These are phyloP conservation scores for Tryphoninae sp. DNA, from an alignment of 2,888 invertebrate species.

Conservation along the genomic window DNA sequence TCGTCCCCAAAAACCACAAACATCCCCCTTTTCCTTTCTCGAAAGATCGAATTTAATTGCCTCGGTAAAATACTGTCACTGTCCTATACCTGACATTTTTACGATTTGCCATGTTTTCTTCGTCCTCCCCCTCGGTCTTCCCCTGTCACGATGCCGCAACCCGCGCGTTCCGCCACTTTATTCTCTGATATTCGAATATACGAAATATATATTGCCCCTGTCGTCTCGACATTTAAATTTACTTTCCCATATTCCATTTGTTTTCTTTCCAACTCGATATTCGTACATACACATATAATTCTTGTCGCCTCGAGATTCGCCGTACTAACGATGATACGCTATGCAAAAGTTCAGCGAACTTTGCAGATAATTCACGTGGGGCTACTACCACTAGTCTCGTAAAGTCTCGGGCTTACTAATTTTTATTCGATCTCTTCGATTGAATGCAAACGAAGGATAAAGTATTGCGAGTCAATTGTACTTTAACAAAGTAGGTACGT, in stretches of 20 bases:
- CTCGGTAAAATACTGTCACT: constrained; percentile 72
- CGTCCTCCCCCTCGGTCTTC: constrained; percentile 5
- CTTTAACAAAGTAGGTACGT: constrained; percentile 17
- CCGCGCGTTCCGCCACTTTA: constrained; percentile 27
- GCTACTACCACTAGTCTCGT: constrained; percentile 7
- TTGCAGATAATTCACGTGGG: not conserved
- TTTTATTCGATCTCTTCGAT: constrained; percentile 25
- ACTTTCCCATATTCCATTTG: constrained; percentile 25
- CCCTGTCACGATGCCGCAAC: not conserved
- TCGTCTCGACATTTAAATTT: constrained; percentile 35
- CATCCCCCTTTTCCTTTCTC: constrained; percentile 64
- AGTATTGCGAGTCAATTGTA: constrained; percentile 1
- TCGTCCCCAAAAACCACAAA: constrained; percentile 43
- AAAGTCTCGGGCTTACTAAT: constrained; percentile 46
- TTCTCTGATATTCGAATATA: constrained; percentile 50
- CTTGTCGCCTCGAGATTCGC: not conserved
- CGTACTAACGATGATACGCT: not conserved
- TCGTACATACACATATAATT: constrained; percentile 38
- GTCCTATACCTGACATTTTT: constrained; percentile 70
- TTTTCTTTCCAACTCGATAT: constrained; percentile 44
- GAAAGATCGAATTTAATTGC: constrained; percentile 73
- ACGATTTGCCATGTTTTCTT: constrained; percentile 66
- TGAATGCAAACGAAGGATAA: constrained; percentile 26
- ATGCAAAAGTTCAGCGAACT: constrained; percentile 10
- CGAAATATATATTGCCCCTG: constrained; percentile 25